phyloP scores from a whole-genome alignment of 2,797 vertebrate species.

The Thalassophryne amazonica region DNA sequence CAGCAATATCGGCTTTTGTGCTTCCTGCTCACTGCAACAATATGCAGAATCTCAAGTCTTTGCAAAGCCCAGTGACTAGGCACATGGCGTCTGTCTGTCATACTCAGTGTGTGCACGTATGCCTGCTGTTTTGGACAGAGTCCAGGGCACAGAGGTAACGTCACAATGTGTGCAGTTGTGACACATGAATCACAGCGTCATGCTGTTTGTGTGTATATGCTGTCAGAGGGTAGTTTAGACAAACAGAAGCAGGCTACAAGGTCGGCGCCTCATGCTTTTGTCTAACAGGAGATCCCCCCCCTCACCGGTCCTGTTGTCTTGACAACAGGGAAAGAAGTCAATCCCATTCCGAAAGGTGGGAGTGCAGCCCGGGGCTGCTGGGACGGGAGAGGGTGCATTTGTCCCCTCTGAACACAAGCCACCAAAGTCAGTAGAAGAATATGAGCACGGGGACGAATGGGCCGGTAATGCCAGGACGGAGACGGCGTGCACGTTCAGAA shows the following conservation, averaged over 20 bases:
- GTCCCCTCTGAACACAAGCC: constrained; percentile 30
- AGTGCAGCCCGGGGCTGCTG: background rate
- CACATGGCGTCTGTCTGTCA: constrained; percentile 21
- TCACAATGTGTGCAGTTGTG: constrained; percentile 29
- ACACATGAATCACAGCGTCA: constrained; percentile 59
- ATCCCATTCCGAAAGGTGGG: constrained; percentile 45
- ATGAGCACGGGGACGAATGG: constrained; percentile 32
- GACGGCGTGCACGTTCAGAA: constrained; percentile 30
- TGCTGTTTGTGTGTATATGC: constrained; percentile 44
- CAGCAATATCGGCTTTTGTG: constrained; percentile 18
- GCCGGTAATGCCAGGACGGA: too few relatives aligned
- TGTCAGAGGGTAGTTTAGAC: constrained; percentile 55
- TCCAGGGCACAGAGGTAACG: constrained; percentile 32
- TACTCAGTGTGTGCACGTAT: background rate
- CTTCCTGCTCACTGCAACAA: constrained; percentile 14
- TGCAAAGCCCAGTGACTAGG: constrained; percentile 27
- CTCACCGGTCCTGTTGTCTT: constrained; percentile 39
- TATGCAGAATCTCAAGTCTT: constrained; percentile 14
- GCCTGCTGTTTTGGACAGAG: constrained; percentile 3
- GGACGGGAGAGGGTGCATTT: constrained; percentile 23
- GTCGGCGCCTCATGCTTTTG: constrained; percentile 65
- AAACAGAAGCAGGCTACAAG: constrained; percentile 76
- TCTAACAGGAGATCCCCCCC: constrained; percentile 59
- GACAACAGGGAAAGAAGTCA: constrained; percentile 70
- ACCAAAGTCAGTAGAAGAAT: constrained; percentile 26